Conservation (phyloP, 2,797 vertebrate genomes). For the Enteromius unitaeniatus region DNA sequence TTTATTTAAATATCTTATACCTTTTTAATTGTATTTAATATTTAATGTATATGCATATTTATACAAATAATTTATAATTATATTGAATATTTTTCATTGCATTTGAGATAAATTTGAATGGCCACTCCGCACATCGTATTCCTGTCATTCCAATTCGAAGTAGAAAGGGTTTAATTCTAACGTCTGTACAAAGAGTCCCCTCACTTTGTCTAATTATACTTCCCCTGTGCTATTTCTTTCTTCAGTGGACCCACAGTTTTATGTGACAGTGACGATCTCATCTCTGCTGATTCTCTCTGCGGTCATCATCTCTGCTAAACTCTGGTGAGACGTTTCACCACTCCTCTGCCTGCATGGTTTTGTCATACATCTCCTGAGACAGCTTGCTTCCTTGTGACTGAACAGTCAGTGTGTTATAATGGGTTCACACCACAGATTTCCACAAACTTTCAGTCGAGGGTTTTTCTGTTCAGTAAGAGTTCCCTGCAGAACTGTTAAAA, state of each 20-base stretch:
- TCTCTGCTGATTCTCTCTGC: conserved; percentile 83
- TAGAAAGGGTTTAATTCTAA: background rate
- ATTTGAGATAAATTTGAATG: background rate
- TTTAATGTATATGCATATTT: no score
- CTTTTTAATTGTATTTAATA: no score
- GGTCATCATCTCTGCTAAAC: conserved; percentile 82
- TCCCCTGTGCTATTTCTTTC: conserved; percentile 63
- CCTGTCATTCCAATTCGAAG: background rate
- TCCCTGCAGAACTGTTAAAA: conserved; percentile 31
- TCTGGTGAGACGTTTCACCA: conserved; percentile 76
- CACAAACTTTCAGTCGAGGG: conserved; percentile 25
- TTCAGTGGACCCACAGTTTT: conserved; percentile 87
- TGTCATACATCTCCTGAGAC: conserved; percentile 40
- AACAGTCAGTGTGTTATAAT: conserved; percentile 43
- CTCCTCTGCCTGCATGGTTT: conserved; percentile 52
- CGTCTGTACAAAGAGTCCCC: background rate
- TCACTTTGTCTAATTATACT: conserved; percentile 54
- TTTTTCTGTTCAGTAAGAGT: conserved; percentile 17
- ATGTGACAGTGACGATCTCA: conserved; percentile 86
- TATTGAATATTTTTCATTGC: no score
- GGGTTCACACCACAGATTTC: conserved; percentile 51
- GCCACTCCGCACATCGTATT: background rate
- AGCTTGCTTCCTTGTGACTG: conserved; percentile 22
- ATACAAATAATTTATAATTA: no score
- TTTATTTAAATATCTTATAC: background rate